phyloP scores from a whole-genome alignment of 2,888 invertebrate genomes.

The Pteria penguin region DNA sequence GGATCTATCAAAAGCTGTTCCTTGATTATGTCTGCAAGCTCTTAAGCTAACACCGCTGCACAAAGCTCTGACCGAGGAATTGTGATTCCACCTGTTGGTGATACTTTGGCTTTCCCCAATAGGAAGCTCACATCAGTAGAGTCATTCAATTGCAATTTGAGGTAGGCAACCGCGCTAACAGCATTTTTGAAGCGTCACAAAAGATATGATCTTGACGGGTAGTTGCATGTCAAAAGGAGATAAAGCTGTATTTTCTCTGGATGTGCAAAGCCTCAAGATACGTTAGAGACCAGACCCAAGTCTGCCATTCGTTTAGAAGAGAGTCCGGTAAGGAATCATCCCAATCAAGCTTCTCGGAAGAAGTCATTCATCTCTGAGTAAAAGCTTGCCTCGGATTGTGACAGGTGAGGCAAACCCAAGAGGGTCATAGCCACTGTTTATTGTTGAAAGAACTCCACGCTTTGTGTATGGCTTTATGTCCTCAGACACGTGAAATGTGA shows the following conservation, averaged over 20 bases:
- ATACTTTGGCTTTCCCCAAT: slow-evolving; percentile 55
- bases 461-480: slow-evolving; percentile 44
- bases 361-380: slow-evolving; percentile 45
- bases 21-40: slow-evolving; percentile 31
- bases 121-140: slow-evolving; percentile 39
- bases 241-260: slow-evolving; percentile 24
- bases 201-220: slow-evolving; percentile 40
- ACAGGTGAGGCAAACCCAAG: slow-evolving; percentile 50
- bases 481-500: slow-evolving; percentile 31
- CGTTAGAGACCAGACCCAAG: slow-evolving; percentile 45
- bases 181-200: slow-evolving; percentile 57
- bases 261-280: not conserved
- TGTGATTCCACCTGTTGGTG: slow-evolving; percentile 45
- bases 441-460: slow-evolving; percentile 41
- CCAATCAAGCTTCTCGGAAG: slow-evolving; percentile 41
- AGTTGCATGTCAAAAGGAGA: not conserved
- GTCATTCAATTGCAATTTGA: slow-evolving; percentile 2
- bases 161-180: slow-evolving; percentile 50
- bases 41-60: slow-evolving; percentile 47
- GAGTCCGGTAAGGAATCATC: slow-evolving; percentile 45
- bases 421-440: slow-evolving; percentile 53
- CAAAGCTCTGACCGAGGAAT: slow-evolving; percentile 52
- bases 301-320: slow-evolving; percentile 24
- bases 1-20: slow-evolving; percentile 24
- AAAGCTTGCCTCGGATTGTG: slow-evolving; percentile 38